phyloP scores from a whole-genome alignment of 2,888 invertebrate genomes.

The Mamestra brassicae region DNA sequence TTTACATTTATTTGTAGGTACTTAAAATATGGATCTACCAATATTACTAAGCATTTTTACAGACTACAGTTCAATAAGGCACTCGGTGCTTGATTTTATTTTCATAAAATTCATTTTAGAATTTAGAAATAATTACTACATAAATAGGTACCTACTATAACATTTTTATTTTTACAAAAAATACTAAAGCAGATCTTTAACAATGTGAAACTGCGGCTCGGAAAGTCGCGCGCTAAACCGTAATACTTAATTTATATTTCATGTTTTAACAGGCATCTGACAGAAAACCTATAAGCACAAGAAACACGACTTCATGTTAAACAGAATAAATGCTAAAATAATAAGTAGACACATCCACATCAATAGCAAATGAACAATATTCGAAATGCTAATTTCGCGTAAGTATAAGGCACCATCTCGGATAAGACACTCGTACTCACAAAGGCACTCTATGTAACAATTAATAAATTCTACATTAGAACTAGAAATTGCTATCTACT shows the following conservation, averaged over 20 bases:
- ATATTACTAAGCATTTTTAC: slow-evolving; percentile 73
- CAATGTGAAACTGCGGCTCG: not conserved
- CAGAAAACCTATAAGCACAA: not conserved
- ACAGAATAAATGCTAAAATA: slow-evolving; percentile 13
- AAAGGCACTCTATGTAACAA: slow-evolving; percentile 61
- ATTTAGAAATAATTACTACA: slow-evolving; percentile 37
- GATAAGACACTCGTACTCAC: slow-evolving; percentile 66
- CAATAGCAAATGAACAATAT: slow-evolving; percentile 36
- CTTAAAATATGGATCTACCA: slow-evolving; percentile 23
- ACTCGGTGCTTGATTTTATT: slow-evolving; percentile 82
- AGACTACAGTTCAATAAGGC: slow-evolving; percentile 86
- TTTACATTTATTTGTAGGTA: slow-evolving; percentile 33
- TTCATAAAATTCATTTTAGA: slow-evolving; percentile 46
- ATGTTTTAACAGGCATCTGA: not conserved
- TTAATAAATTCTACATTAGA: slow-evolving; percentile 43
- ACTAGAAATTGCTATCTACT: slow-evolving; percentile 61
- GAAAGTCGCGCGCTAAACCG: not conserved
- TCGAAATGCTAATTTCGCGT: slow-evolving; percentile 50
- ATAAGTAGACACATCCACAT: slow-evolving; percentile 30
- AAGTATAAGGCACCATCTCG: slow-evolving; percentile 71
- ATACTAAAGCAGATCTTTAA: not conserved
- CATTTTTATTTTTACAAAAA: slow-evolving; percentile 29
- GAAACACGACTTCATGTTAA: not conserved
- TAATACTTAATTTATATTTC: not conserved
- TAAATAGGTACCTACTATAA: slow-evolving; percentile 9